Percentiles rank a stretch among this genome's conserved stretches.
These are phyloP conservation scores for Megalurothrips usitatus DNA, from an alignment of 2,888 invertebrate genomes.

Conservation along the genomic window DNA sequence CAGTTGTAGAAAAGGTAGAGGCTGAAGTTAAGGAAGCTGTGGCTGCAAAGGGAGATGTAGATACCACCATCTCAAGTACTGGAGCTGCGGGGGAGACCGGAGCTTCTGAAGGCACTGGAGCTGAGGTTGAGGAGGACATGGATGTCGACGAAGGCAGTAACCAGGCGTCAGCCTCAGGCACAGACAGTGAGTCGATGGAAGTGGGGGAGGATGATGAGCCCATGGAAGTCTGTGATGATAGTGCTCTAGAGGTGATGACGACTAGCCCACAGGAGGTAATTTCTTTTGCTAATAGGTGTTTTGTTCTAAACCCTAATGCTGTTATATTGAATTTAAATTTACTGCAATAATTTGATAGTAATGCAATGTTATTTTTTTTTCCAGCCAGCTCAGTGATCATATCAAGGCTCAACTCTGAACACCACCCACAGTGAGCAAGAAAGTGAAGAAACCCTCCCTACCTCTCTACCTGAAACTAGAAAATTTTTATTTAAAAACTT, in stretches of 20 bases:
- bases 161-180: conserved; percentile 25
- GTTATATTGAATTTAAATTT: background rate
- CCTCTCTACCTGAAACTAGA: background rate
- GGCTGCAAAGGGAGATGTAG: conserved; percentile 44
- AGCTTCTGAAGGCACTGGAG: conserved; percentile 37
- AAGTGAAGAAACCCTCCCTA: background rate
- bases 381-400: background rate
- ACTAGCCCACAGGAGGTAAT: background rate
- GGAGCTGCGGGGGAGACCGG: conserved; percentile 37
- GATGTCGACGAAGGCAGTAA: conserved; percentile 37
- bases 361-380: background rate
- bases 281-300: too few species aligned
- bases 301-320: too few species aligned
- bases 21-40: conserved; percentile 37
- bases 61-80: conserved; percentile 39
- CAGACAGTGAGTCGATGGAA: background rate
- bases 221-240: conserved; percentile 9
- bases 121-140: conserved; percentile 37
- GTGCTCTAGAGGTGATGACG: background rate
- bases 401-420: background rate
- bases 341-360: background rate
- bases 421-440: background rate
- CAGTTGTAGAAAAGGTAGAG: conserved; percentile 39
- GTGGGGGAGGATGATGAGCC: background rate
- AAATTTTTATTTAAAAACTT: background rate